A percentile compares a stretch with the other conserved stretches of the same genome.
Evolutionary conservation across 2,797 vertebrate genomes (phyloP).

Genomic region (Chaunax sp.): DNA sequence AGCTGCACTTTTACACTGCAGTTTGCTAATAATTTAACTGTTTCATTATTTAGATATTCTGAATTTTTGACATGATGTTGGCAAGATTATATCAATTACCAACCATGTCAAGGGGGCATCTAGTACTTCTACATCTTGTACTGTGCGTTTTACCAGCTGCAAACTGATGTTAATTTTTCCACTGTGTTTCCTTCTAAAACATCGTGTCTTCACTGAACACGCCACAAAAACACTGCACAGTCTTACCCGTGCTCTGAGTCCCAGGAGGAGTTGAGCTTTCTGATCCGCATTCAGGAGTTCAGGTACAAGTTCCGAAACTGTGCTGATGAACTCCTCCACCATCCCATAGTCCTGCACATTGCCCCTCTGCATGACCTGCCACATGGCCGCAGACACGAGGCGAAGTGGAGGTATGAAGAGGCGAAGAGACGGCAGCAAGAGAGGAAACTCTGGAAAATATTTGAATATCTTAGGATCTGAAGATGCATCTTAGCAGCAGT

Average conservation of each 20-base stretch:
- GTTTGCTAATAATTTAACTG: background rate
- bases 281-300: constrained; percentile 83
- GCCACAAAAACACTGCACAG: background rate
- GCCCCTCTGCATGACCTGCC: constrained; percentile 80
- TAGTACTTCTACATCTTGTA: background rate
- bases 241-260: constrained; percentile 78
- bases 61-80: background rate
- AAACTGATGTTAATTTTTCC: no score
- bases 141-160: no score
- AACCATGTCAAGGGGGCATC: background rate
- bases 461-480: background rate
- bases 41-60: background rate
- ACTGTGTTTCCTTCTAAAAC: background rate
- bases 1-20: background rate
- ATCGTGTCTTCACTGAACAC: background rate
- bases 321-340: constrained; percentile 83
- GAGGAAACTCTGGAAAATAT: constrained; percentile 49
- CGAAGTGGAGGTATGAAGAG: constrained; percentile 80
- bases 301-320: constrained; percentile 76
- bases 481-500: background rate
- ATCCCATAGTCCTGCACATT: constrained; percentile 78
- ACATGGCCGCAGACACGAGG: constrained; percentile 82
- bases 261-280: constrained; percentile 83
- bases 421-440: constrained; percentile 74
- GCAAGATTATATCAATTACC: no score